Base-by-base conservation (phyloP, 2,888 invertebrate genomes). In the Piscicola geometra region DNA sequence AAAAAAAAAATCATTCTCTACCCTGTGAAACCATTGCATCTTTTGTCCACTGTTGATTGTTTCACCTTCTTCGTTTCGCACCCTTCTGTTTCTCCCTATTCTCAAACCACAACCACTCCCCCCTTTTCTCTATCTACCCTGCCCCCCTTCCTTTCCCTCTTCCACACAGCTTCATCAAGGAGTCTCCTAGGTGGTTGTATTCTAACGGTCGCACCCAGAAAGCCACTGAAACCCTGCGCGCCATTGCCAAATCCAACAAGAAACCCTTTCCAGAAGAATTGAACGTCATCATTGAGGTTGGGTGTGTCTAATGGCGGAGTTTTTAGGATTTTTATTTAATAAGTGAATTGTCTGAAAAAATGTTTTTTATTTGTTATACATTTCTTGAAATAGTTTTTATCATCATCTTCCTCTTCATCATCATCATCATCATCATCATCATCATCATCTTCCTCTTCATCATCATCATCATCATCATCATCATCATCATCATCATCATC, bases 381-480 rank as follows among this genome's bases (percentile, higher is more conserved):
- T n/a, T n/a, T n/a, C n/a, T n/a, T n/a, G n/a, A n/a, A n/a, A n/a
- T n/a, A n/a, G n/a, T n/a, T n/a, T n/a, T n/a, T n/a, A 41, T 41
- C 41, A 41, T 41, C 41, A 41, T 41, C 41, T 15, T 41, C 15
- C 41, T 41, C 41, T 15, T 41, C 15, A 98, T 86, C 0, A 92
- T 90, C 76, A 98, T 88, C 84, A 94, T 91, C 81, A 90, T 90
- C 41, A 92, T 90, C 30, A 94, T 87, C 84, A 93, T 91, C 82
- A 90, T 89, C 86, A 98, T 90, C 83, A 92, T 90, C 80, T 90
- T 89, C 0, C 97, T 93, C 1, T 94, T 78, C 9, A 88, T 88
- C 80, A 89, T 88, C 99, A 99, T 12, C 25, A 25, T 66, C 47
- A 70, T 35, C 47, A 70, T 36, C 33, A 99, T 86, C 0, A 94